Percentiles rank a stretch among this genome's conserved stretches.
These are phyloP conservation scores for Platorchestia sp. DNA, from an alignment of 1,140 invertebrate species.

Conservation along the genomic window DNA sequence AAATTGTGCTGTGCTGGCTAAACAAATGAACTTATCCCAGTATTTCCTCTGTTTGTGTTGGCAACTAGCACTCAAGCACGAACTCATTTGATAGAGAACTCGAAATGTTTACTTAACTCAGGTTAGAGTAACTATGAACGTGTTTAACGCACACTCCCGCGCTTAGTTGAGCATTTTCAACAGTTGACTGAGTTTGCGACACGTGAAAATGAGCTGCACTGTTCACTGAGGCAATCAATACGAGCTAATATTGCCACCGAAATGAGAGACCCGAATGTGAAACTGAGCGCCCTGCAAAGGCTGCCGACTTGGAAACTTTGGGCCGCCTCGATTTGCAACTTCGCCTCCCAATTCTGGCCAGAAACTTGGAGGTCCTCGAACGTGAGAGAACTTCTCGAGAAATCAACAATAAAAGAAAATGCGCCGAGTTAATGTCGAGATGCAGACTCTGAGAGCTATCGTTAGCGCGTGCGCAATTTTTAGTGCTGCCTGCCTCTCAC, in stretches of 20 bases:
- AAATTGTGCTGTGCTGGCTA: too few species aligned
- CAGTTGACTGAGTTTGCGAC: neutral
- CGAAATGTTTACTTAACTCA: too few species aligned
- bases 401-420: constrained; percentile 38
- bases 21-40: too few species aligned
- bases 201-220: neutral
- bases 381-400: neutral
- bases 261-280: neutral
- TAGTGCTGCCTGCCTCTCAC: neutral
- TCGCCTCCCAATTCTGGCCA: neutral
- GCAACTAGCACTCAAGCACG: too few species aligned
- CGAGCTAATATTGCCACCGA: neutral
- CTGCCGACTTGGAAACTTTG: neutral
- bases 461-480: neutral
- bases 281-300: constrained; percentile 14
- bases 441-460: neutral
- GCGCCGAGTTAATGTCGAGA: neutral
- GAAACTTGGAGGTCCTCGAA: constrained; percentile 22
- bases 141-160: neutral
- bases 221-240: neutral
- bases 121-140: neutral
- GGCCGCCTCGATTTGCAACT: constrained; percentile 22
- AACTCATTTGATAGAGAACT: too few species aligned
- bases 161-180: neutral
- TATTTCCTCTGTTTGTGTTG: too few species aligned